Evolutionary conservation across 1,140 invertebrate genomes (phyloP).

Genomic region (Heliconius nattereri): DNA sequence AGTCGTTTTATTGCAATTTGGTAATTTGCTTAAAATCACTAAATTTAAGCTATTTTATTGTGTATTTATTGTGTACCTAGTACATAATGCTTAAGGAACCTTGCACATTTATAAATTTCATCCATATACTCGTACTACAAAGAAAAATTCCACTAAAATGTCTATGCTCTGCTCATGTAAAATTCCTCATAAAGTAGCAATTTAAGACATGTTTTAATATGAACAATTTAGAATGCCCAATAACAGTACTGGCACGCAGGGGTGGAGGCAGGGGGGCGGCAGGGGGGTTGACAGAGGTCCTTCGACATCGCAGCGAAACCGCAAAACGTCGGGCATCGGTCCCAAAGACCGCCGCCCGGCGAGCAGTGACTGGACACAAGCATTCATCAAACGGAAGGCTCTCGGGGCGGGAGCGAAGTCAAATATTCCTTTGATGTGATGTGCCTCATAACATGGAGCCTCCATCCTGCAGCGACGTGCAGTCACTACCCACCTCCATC

Average conservation of each 20-base stretch:
- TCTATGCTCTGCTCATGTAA: too few relatives aligned
- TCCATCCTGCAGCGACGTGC: not conserved
- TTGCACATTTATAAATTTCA: not conserved
- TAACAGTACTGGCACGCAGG: not conserved
- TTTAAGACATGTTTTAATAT: not conserved
- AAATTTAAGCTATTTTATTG: too few relatives aligned
- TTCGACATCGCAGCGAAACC: not conserved
- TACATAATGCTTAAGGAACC: not conserved
- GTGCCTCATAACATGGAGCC: slow-evolving; percentile 15
- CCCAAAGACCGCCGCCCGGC: slow-evolving; percentile 7
- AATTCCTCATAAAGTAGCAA: not conserved
- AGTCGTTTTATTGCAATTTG: too few relatives aligned
- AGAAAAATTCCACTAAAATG: not conserved
- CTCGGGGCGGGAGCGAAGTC: slow-evolving; percentile 17
- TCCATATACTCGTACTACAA: too few relatives aligned
- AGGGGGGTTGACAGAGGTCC: not conserved
- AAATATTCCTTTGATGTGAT: slow-evolving; percentile 31
- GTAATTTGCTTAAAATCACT: too few relatives aligned
- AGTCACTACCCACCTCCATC: not conserved
- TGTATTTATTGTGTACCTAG: too few relatives aligned
- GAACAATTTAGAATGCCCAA: not conserved
- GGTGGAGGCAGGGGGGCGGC: not conserved
- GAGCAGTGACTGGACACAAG: slow-evolving; percentile 9
- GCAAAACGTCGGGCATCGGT: not conserved
- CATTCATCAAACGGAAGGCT: slow-evolving; percentile 29